Percentiles rank a stretch among this genome's conserved stretches.
Evolutionary conservation across 1,140 invertebrate species (phyloP).

Genomic region (Diorhabda sublineata): DNA sequence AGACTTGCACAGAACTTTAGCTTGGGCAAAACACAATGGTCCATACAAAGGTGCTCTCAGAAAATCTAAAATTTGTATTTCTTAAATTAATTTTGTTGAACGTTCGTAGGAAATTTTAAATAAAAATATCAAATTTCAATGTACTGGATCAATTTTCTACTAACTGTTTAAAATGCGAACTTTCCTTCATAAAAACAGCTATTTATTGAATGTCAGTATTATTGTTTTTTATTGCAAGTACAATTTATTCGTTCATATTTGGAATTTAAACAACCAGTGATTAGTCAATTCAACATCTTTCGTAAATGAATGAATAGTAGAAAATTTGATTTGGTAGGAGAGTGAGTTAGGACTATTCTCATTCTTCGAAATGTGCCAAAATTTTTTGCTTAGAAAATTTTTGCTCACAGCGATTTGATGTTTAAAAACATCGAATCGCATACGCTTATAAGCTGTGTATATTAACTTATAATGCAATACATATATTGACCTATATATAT

Average conservation of each 20-base stretch:
- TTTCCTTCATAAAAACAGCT: too few species aligned
- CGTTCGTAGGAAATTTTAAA: neutral
- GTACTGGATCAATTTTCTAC: neutral
- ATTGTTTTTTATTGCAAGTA: too few species aligned
- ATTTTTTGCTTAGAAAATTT: constrained; percentile 42
- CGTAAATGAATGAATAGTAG: neutral
- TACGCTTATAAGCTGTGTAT: constrained; percentile 47
- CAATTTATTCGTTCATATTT: too few species aligned
- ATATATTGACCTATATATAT: constrained; percentile 26
- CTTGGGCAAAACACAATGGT: constrained; percentile 4
- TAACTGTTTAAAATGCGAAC: too few species aligned
- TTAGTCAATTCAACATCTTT: too few species aligned
- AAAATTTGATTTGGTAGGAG: neutral
- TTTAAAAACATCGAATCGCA: constrained; percentile 27
- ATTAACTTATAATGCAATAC: constrained; percentile 46
- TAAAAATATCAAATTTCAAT: neutral
- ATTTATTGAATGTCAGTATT: too few species aligned
- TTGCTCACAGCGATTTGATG: constrained; percentile 41
- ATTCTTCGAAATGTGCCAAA: constrained; percentile 39
- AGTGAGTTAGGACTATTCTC: constrained; percentile 7
- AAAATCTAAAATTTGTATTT: neutral
- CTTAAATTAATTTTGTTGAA: neutral
- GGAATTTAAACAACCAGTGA: too few species aligned
- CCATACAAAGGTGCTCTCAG: constrained; percentile 14
- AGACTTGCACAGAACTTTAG: neutral